Evolutionary conservation across 2,888 invertebrate genomes (phyloP).

Genomic region (Aleiodes alternator): DNA sequence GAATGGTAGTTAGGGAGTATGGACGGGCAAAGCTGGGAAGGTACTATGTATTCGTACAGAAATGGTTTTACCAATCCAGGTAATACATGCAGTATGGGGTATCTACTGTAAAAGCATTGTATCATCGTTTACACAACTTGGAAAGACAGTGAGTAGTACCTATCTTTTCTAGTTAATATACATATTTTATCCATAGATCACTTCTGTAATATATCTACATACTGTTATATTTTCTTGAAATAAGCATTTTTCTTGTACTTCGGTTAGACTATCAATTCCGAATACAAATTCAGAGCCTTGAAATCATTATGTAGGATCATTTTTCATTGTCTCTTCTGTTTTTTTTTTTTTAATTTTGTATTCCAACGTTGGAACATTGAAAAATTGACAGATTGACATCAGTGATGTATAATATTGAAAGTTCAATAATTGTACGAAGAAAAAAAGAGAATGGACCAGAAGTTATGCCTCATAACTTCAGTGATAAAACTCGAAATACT

Average conservation of each 20-base stretch:
- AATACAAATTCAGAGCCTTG: too few relatives aligned
- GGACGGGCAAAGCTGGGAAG: constrained; percentile 9
- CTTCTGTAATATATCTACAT: background rate
- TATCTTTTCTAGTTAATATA: constrained; percentile 21
- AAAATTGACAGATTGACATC: too few relatives aligned
- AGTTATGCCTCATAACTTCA: too few relatives aligned
- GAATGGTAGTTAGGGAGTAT: constrained; percentile 15
- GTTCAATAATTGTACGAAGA: too few relatives aligned
- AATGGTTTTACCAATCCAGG: constrained; percentile 4
- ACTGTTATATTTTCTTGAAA: background rate
- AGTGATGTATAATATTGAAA: too few relatives aligned
- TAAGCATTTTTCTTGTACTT: background rate
- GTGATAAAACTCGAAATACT: too few relatives aligned
- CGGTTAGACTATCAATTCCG: too few relatives aligned
- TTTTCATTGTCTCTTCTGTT: too few relatives aligned
- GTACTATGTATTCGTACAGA: constrained; percentile 6
- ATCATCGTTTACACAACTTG: constrained; percentile 17
- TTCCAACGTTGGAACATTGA: too few relatives aligned
- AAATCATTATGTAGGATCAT: too few relatives aligned
- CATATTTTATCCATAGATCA: constrained; percentile 11
- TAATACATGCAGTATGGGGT: constrained; percentile 8
- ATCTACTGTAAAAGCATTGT: constrained; percentile 8
- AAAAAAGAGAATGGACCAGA: too few relatives aligned
- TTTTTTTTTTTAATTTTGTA: too few relatives aligned
- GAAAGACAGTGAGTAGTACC: constrained; percentile 22